Conservation (phyloP, 2,888 invertebrate genomes). For the Sturmia bella region DNA sequence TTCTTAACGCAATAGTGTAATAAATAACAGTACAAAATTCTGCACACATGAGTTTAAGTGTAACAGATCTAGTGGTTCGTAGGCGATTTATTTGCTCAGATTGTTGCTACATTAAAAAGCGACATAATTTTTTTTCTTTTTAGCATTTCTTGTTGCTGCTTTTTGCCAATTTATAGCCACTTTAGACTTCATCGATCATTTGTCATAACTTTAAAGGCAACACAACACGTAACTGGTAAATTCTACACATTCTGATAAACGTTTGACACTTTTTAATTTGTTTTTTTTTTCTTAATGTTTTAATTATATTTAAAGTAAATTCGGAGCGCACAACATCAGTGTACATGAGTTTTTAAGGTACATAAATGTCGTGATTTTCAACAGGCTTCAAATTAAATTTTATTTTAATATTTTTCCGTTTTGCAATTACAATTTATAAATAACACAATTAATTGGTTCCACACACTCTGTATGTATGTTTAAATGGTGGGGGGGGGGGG, state of each 20-base stretch:
- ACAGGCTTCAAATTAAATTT: conserved; percentile 36
- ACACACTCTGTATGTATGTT: conserved; percentile 19
- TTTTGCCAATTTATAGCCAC: conserved; percentile 44
- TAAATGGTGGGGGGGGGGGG: conserved; percentile 4
- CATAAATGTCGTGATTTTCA: conserved; percentile 48
- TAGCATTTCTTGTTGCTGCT: not conserved
- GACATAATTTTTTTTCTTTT: conserved; percentile 19
- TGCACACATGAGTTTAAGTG: not conserved
- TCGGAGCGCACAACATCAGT: conserved; percentile 15
- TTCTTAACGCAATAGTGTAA: not conserved
- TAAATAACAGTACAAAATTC: conserved; percentile 4
- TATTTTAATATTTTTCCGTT: conserved; percentile 35
- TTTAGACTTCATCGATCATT: conserved; percentile 64
- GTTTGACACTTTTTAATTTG: conserved; percentile 61
- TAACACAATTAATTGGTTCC: conserved; percentile 63
- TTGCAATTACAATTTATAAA: conserved; percentile 59
- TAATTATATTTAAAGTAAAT: conserved; percentile 45
- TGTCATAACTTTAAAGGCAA: conserved; percentile 45
- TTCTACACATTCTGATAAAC: conserved; percentile 55
- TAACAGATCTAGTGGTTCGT: conserved; percentile 10
- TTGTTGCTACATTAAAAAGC: conserved; percentile 1
- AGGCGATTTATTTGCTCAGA: conserved; percentile 26
- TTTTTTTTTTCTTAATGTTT: conserved; percentile 41
- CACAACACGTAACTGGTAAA: conserved; percentile 46
- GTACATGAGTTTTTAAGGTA: conserved; percentile 5